phyloP scores from a whole-genome alignment of 2,797 vertebrate genomes.

The Macroramphosus scolopax region DNA sequence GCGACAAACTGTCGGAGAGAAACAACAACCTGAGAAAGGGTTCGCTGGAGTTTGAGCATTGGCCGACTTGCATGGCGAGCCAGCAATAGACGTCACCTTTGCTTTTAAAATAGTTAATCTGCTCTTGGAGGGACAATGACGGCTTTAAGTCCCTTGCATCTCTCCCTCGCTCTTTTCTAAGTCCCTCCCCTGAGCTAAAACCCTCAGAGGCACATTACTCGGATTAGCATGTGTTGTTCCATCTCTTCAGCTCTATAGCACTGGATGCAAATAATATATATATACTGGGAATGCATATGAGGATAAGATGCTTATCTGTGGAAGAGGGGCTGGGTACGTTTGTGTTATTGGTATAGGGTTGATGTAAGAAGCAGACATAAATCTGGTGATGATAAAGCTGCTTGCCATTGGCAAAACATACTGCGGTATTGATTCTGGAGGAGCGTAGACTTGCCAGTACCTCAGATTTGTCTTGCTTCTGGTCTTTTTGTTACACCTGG shows the following conservation, averaged over 20 bases:
- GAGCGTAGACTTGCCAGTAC: not conserved
- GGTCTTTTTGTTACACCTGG: not conserved
- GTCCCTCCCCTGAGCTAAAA: slow-evolving; percentile 66
- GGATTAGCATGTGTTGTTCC: slow-evolving; percentile 68
- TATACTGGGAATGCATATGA: slow-evolving; percentile 7
- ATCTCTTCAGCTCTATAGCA: slow-evolving; percentile 43
- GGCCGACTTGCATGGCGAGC: slow-evolving; percentile 26
- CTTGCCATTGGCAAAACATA: not conserved
- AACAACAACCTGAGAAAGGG: slow-evolving; percentile 31
- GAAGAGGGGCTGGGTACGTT: slow-evolving; percentile 1
- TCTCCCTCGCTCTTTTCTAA: slow-evolving; percentile 38
- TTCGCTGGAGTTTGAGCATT: slow-evolving; percentile 15
- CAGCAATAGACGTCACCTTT: slow-evolving; percentile 66
- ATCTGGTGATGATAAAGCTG: slow-evolving; percentile 7
- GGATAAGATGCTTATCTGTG: slow-evolving; percentile 27
- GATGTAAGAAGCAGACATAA: slow-evolving; percentile 9
- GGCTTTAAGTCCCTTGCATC: slow-evolving; percentile 60
- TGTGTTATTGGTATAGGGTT: slow-evolving; percentile 10
- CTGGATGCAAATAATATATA: slow-evolving; percentile 45
- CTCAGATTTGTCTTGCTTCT: not conserved
- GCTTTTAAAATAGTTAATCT: slow-evolving; percentile 79
- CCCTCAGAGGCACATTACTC: slow-evolving; percentile 61
- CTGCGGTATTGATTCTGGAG: no score
- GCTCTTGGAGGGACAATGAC: slow-evolving; percentile 66
- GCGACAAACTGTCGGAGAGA: slow-evolving; percentile 26